Conservation (phyloP, 2,113 vertebrate species). For the Lipophrys pholis region DNA sequence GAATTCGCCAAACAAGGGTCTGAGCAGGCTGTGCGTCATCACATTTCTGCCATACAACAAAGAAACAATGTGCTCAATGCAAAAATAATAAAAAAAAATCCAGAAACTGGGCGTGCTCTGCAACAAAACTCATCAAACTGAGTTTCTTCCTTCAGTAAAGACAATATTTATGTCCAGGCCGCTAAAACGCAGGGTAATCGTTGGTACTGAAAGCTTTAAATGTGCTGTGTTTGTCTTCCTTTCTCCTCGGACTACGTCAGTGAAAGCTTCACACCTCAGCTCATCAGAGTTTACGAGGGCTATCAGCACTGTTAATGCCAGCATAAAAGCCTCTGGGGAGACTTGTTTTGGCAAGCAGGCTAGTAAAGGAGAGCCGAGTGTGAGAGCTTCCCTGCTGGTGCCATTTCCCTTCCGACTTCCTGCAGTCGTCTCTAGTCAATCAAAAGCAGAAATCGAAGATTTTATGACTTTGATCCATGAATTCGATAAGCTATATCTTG, state of each 20-base stretch:
- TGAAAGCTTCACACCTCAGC: slow-evolving; percentile 54
- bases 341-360: slow-evolving; percentile 36
- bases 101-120: too few species aligned
- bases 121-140: too few species aligned
- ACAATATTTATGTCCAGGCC: not conserved
- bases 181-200: not conserved
- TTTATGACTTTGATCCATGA: not conserved
- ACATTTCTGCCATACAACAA: slow-evolving; percentile 7
- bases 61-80: not conserved
- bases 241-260: not conserved
- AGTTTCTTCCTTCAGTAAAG: not conserved
- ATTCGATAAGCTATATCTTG: too few species aligned
- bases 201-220: slow-evolving; percentile 9
- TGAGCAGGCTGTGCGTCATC: slow-evolving; percentile 28
- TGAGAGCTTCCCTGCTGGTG: not conserved
- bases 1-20: slow-evolving; percentile 81
- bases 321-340: slow-evolving; percentile 39
- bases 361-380: slow-evolving; percentile 5
- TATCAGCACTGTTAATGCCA: slow-evolving; percentile 59
- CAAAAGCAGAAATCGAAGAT: not conserved
- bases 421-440: not conserved
- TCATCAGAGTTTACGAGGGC: slow-evolving; percentile 62
- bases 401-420: not conserved
- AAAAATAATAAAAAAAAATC: too few species aligned
- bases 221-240: not conserved